Conservation (phyloP, 2,797 vertebrate species). For the Halcyon leucocephala region DNA sequence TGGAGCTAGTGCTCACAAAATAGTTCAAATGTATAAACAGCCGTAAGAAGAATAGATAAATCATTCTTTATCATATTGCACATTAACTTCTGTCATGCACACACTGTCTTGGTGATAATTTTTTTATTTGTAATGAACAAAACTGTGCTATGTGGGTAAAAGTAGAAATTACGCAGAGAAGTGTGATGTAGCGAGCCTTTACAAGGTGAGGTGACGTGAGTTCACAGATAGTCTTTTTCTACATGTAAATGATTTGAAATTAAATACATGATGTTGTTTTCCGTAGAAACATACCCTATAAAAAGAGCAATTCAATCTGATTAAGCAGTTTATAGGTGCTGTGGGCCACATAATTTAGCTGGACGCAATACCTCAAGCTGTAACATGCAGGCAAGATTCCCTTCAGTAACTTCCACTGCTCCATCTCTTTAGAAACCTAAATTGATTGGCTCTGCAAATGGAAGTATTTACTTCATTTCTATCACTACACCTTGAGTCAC, state of each 20-base stretch:
- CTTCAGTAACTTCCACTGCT: neutral
- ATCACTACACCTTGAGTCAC: neutral
- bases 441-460: neutral
- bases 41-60: neutral
- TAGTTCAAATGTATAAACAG: neutral
- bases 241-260: neutral
- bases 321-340: neutral
- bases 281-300: neutral
- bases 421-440: neutral
- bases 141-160: neutral
- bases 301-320: neutral
- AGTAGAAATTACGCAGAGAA: neutral
- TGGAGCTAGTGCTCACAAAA: neutral
- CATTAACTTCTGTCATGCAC: neutral
- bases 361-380: neutral
- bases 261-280: neutral
- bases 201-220: neutral
- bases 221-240: neutral
- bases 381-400: neutral
- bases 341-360: neutral
- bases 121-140: neutral
- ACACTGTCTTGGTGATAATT: neutral
- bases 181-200: neutral
- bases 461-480: neutral
- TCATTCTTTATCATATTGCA: neutral